Base-by-base conservation (phyloP, 2,113 vertebrate species). In the Caranx melampygus region DNA sequence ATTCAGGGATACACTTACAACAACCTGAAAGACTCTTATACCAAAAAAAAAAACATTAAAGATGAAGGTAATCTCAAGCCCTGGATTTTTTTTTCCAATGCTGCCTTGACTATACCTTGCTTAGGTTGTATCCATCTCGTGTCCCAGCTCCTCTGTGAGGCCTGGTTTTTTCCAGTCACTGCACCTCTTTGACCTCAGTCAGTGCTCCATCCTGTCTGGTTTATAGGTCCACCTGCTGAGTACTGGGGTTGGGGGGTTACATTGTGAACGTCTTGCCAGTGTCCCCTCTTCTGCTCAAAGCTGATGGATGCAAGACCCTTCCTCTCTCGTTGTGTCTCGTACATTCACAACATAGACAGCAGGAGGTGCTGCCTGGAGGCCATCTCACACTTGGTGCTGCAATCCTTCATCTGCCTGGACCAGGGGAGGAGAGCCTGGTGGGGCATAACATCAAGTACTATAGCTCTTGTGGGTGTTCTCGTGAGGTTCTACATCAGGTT, bases 241-340 rank as follows among this genome's bases (percentile, higher is more conserved):
- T 11, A 2, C 5, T 5, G 11, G 71, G 6, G n/a, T 0, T 12
- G 14, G 3, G 11, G 8, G 78, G 55, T 83, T 0, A 75, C 1
- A 26, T 86, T 81, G n/a, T 73, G 71, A 0, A 3, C 0, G 3
- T 83, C 79, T 6, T 82, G 52, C 0, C 44, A 26, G 26, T 75
- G 44, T 75, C 80, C 70, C 3, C 1, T 16, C 0, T 84, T 78
- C 2, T 68, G 70, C 52, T 86, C 74, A 31, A 45, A 89, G 58
- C 20, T 78, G n/a, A 5, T 34, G 20, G 81, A 18, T 63, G 34
- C 0, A 3, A 1, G 37, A 47, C 6, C 65, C 12, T 57, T 6
- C 26, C 8, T 5, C 5, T 4, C 4, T 51, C 21, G 8, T 20
- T 4, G 3, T 13, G 40, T 42, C 2, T 13, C 6, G 16, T 31